These are phyloP conservation scores for Pelmatolapia mariae DNA, from an alignment of 2,113 vertebrate species.

Conservation along the genomic window DNA sequence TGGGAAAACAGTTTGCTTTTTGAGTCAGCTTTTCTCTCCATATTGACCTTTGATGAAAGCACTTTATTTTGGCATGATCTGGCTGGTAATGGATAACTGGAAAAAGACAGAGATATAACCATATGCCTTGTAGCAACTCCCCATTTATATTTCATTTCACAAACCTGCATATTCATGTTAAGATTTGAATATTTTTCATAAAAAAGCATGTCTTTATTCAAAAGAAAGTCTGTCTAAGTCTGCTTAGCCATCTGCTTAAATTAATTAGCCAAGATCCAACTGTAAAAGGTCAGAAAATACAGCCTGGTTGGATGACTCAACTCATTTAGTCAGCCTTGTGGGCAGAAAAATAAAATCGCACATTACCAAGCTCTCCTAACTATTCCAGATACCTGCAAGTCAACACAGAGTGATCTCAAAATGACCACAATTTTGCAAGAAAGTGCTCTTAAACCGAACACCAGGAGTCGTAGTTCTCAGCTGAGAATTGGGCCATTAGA, in stretches of 20 bases:
- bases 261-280: conserved; percentile 17
- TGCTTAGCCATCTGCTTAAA: conserved; percentile 7
- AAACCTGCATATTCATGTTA: neutral
- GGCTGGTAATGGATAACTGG: neutral
- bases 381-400: conserved; percentile 7
- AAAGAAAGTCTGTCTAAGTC: neutral
- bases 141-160: neutral
- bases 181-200: neutral
- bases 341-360: neutral
- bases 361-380: neutral
- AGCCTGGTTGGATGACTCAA: neutral
- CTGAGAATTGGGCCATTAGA: neutral
- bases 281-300: conserved; percentile 11
- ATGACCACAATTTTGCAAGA: neutral
- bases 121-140: neutral
- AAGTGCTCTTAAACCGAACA: neutral
- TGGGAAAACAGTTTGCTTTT: neutral
- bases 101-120: neutral
- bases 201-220: neutral
- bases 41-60: neutral
- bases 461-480: neutral
- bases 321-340: neutral
- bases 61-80: neutral
- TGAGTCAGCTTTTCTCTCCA: neutral
- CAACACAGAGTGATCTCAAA: neutral